Evolutionary conservation across 64 coral and sea anemone genomes (phyloP), one percentile per base, ranked within the genome.

Genomic region (Dendrophyllia cribrosa): DNA sequence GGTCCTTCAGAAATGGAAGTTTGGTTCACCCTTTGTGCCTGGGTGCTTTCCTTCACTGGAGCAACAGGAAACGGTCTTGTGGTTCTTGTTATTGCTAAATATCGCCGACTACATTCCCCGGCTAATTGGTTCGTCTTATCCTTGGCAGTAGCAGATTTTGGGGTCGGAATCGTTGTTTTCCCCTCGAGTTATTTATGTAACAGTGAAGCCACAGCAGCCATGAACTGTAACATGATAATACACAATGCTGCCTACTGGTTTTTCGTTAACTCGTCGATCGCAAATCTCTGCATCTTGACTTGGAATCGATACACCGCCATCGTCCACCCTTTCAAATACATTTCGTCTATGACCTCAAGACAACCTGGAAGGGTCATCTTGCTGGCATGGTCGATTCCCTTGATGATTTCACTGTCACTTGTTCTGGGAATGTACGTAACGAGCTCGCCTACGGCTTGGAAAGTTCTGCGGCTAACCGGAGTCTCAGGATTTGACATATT

Each of bases 291-390:
- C 68, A 23, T 25, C 11, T 86, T 86, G 23, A 86, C 82, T 20
- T 86, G 64, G 10, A 62, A 86, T 86, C 82, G 82, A 4, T 86
- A 86, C 82, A 51, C 66, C 43, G 82, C 82, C 51, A 69, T 86
- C 3, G 63, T 86, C 12, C 63, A 86, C n/a, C 82, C 82, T 51
- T 70, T 86, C 3, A 86, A 48, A 69, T 86, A 86, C 50, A 68
- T 17, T 6, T 51, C 43, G 8, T 74, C 13, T 0, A 15, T 74
- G 11, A 74, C 44, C 9, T 15, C 15, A 26, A 47, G 71, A 50
- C 71, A 17, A 11, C 71, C 71, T 74, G 71, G 71, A 47, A 13
- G 43, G 43, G 43, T 74, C 15, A 74, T 74, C 44, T 17, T 47
- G 71, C 5, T 7, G 7, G 43, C 71, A 48, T 48, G 71, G 71